A percentile compares a stretch with the other conserved stretches of the same genome.
Evolutionary conservation across 2,888 invertebrate genomes (phyloP).

Genomic region (Nysson spinosus): DNA sequence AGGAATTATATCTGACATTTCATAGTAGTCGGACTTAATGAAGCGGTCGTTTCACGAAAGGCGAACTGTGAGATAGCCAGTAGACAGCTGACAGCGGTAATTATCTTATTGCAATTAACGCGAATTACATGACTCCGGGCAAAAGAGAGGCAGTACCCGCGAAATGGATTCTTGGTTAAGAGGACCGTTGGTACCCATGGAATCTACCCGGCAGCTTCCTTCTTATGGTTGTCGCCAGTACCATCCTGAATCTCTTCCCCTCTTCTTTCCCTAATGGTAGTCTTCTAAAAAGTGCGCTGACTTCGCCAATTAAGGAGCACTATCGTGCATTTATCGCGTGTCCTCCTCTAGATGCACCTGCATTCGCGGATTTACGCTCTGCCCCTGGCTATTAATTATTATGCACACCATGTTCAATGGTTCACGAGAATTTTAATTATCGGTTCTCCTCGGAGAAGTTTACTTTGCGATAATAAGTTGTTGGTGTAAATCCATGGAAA

Average conservation of each 20-base stretch:
- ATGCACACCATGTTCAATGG: conserved; percentile 39
- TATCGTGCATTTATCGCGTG: conserved; percentile 43
- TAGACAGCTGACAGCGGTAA: conserved; percentile 32
- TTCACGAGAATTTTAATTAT: conserved; percentile 45
- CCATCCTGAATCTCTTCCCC: conserved; percentile 10
- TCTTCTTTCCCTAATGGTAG: conserved; percentile 38
- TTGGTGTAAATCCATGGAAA: too few species aligned
- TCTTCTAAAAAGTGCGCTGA: conserved; percentile 34
- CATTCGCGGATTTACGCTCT: conserved; percentile 20
- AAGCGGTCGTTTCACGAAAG: conserved; percentile 35
- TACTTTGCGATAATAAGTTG: neutral
- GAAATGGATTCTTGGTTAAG: conserved; percentile 41
- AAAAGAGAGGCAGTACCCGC: conserved; percentile 25
- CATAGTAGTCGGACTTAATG: conserved; percentile 6
- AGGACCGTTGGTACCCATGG: conserved; percentile 30
- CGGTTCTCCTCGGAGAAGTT: too few species aligned
- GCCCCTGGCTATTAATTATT: conserved; percentile 50
- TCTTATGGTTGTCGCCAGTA: conserved; percentile 45
- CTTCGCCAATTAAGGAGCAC: conserved; percentile 55
- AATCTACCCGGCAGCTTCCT: conserved; percentile 50
- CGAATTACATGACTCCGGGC: conserved; percentile 24
- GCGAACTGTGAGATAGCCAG: conserved; percentile 17
- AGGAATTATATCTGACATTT: conserved; percentile 1
- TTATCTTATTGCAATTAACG: conserved; percentile 55
- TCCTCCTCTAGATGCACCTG: conserved; percentile 40